These are phyloP conservation scores for Oscheius sp. DNA, from an alignment of 1,140 invertebrate genomes.

Conservation along the genomic window DNA sequence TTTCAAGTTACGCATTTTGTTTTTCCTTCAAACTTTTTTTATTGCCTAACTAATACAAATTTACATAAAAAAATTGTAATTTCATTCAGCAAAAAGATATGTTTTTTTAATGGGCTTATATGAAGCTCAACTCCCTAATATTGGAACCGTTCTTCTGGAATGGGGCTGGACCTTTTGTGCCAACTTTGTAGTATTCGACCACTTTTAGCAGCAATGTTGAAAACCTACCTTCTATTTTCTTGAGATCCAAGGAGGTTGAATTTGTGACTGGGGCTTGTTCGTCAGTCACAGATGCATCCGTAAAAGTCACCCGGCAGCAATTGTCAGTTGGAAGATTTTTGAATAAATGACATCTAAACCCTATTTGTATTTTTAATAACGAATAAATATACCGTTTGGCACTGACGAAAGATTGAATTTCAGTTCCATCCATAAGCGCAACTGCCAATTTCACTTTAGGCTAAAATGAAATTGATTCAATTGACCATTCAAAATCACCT, in stretches of 20 bases:
- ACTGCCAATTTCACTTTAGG: conserved; percentile 19
- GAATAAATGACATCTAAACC: conserved; percentile 30
- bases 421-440: conserved; percentile 12
- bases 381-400: background rate
- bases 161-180: background rate
- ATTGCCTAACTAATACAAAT: no score
- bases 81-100: no score
- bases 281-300: conserved; percentile 4
- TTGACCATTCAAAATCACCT: background rate
- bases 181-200: background rate
- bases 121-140: no score
- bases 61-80: no score
- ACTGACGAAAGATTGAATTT: background rate
- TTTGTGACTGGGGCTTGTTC: background rate
- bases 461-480: background rate
- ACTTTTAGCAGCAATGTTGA: background rate
- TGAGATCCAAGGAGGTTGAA: background rate
- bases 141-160: no score
- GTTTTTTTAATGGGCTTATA: no score
- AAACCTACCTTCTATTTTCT: background rate
- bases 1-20: no score
- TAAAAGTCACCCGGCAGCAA: conserved; percentile 25
- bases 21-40: no score
- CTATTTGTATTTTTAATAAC: background rate
- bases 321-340: conserved; percentile 32